Conservation (phyloP, 92 coral and sea anemone species). For the Parazoanthus atlanticus region DNA sequence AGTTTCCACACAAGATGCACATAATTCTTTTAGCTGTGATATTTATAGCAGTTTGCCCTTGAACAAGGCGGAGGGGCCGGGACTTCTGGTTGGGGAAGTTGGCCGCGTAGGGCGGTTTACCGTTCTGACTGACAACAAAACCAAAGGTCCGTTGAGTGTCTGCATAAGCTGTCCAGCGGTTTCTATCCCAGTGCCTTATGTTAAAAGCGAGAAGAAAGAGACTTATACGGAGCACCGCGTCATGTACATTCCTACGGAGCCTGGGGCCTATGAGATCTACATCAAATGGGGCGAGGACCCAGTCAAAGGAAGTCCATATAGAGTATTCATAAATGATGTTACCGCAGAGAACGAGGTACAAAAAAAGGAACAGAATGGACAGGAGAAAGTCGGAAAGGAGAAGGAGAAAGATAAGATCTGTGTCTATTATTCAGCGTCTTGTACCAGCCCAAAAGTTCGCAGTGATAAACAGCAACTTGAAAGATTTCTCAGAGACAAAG, state of each 20-base stretch:
- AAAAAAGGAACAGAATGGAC: conserved; percentile 36
- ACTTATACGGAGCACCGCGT: conserved; percentile 81
- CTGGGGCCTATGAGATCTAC: conserved; percentile 93
- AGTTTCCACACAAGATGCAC: neutral
- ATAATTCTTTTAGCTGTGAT: neutral
- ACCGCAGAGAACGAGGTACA: conserved; percentile 9
- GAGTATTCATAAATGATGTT: conserved; percentile 86
- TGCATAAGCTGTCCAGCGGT: conserved; percentile 99
- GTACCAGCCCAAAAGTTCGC: conserved; percentile 77
- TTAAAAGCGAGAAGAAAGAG: conserved; percentile 79
- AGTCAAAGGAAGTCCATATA: conserved; percentile 87
- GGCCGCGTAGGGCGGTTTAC: conserved; percentile 89
- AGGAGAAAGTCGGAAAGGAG: conserved; percentile 43
- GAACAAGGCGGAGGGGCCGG: conserved; percentile 92
- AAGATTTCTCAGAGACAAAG: conserved; percentile 74
- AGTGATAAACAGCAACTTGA: conserved; percentile 78
- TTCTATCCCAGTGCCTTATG: conserved; percentile 98
- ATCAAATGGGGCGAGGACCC: conserved; percentile 92
- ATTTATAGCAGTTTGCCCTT: conserved; percentile 36
- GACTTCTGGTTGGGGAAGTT: conserved; percentile 88
- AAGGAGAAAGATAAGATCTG: conserved; percentile 76
- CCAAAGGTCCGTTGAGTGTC: conserved; percentile 96
- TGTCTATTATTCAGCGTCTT: conserved; percentile 88
- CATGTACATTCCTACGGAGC: conserved; percentile 93
- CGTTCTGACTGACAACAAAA: conserved; percentile 88